Evolutionary conservation across 1,140 invertebrate species (phyloP).

Genomic region (Monomorium pharaonis): DNA sequence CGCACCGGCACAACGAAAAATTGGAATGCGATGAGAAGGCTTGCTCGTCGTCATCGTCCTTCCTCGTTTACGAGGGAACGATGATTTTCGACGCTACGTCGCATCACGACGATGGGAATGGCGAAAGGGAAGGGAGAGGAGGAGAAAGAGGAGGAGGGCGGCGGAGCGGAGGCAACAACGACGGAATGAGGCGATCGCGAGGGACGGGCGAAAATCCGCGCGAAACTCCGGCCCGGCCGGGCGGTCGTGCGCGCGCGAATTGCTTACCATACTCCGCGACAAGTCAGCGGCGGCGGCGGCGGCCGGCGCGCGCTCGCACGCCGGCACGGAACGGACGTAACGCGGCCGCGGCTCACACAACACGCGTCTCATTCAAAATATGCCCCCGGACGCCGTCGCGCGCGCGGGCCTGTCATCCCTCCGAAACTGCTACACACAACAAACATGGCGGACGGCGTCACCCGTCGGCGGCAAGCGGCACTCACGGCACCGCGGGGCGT

Average conservation of each 20-base stretch:
- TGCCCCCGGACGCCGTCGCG: constrained; percentile 34
- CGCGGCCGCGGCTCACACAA: constrained; percentile 23
- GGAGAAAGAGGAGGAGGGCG: neutral
- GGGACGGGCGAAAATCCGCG: constrained; percentile 68
- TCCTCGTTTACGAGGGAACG: neutral
- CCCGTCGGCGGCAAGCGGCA: constrained; percentile 8
- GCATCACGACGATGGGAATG: constrained; percentile 28
- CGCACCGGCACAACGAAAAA: neutral
- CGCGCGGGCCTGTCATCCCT: constrained; percentile 68
- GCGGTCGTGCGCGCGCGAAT: neutral
- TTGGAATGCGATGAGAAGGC: neutral
- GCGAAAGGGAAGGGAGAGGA: neutral
- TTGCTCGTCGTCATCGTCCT: neutral
- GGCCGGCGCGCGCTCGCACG: constrained; percentile 50
- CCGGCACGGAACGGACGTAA: constrained; percentile 23
- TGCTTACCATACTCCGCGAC: constrained; percentile 66
- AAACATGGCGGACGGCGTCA: constrained; percentile 72
- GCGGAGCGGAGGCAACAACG: neutral
- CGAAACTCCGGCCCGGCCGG: constrained; percentile 63
- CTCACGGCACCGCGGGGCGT: constrained; percentile 6
- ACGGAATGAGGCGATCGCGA: constrained; percentile 33
- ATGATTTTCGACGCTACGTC: constrained; percentile 45
- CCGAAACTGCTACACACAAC: constrained; percentile 73
- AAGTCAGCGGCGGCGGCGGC: constrained; percentile 57
- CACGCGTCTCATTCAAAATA: constrained; percentile 69